A percentile compares a stretch with the other conserved stretches of the same genome.
Evolutionary conservation across 2,113 vertebrate species (phyloP).

Genomic region (Xenotilapia caudafasciata): DNA sequence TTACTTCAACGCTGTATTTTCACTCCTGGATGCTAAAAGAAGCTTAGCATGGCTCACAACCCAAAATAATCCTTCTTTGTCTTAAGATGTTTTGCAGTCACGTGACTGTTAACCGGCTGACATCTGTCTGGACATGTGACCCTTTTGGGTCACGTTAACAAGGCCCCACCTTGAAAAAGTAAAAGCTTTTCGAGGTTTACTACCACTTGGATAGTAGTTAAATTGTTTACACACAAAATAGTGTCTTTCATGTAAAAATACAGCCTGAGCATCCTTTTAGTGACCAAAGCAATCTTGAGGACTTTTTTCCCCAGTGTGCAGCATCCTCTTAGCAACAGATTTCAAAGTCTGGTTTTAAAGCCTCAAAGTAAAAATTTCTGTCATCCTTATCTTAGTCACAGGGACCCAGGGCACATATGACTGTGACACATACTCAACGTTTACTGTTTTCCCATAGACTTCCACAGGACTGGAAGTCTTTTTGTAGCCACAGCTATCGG

Average conservation of each 20-base stretch:
- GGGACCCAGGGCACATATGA: neutral
- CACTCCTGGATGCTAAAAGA: neutral
- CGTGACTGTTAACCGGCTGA: neutral
- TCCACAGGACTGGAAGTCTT: neutral
- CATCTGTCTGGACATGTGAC: neutral
- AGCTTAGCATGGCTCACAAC: neutral
- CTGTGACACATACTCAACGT: neutral
- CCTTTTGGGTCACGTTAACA: neutral
- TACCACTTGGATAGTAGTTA: neutral
- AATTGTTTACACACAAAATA: neutral
- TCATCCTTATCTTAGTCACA: neutral
- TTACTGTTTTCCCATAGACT: neutral
- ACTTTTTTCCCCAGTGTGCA: rapidly evolving
- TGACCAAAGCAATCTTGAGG: neutral
- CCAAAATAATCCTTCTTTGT: neutral
- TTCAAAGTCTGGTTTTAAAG: neutral
- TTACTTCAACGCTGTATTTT: neutral
- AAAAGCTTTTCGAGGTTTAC: neutral
- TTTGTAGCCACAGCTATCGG: neutral
- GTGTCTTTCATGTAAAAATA: neutral
- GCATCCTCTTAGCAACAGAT: neutral
- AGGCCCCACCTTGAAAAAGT: neutral
- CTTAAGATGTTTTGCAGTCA: neutral
- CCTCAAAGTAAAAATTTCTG: neutral
- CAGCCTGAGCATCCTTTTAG: neutral